Percentiles rank a stretch among this genome's conserved stretches.
Evolutionary conservation across 2,113 vertebrate genomes (phyloP).

Genomic region (Protomyctophum bolini): DNA sequence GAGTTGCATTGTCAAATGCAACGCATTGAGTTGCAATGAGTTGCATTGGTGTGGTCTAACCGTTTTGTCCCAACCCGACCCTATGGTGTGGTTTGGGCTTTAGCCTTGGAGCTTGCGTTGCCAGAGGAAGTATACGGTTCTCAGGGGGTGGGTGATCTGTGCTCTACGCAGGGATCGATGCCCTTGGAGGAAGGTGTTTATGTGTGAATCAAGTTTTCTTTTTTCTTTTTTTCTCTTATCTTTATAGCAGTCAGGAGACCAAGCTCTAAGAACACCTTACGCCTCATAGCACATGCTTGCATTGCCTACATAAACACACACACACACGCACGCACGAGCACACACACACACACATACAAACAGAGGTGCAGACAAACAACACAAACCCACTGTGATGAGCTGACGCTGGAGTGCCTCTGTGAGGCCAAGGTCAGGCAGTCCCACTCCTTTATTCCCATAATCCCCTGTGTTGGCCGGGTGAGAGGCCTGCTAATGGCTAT

Average conservation of each 20-base stretch:
- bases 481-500: conserved; percentile 75
- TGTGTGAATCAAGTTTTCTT: conserved; percentile 61
- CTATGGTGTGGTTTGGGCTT: no score
- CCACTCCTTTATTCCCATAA: conserved; percentile 72
- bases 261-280: neutral
- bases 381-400: conserved; percentile 30
- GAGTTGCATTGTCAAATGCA: no score
- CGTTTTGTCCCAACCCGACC: no score
- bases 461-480: conserved; percentile 69
- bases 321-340: neutral
- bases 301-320: conserved; percentile 22
- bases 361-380: conserved; percentile 27
- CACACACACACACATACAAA: neutral
- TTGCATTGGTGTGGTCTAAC: no score
- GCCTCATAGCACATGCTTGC: conserved; percentile 31
- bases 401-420: conserved; percentile 47
- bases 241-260: neutral
- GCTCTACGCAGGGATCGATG: conserved; percentile 34
- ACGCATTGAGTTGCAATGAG: no score
- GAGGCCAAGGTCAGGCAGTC: conserved; percentile 68
- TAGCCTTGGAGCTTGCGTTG: conserved; percentile 37
- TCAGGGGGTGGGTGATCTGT: conserved; percentile 38
- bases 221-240: neutral
- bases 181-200: conserved; percentile 68
- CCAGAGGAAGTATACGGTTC: conserved; percentile 38